Percentiles rank a stretch among this genome's conserved stretches.
phyloP scores from a whole-genome alignment of 2,113 vertebrate species.

The Thunnus thynnus region DNA sequence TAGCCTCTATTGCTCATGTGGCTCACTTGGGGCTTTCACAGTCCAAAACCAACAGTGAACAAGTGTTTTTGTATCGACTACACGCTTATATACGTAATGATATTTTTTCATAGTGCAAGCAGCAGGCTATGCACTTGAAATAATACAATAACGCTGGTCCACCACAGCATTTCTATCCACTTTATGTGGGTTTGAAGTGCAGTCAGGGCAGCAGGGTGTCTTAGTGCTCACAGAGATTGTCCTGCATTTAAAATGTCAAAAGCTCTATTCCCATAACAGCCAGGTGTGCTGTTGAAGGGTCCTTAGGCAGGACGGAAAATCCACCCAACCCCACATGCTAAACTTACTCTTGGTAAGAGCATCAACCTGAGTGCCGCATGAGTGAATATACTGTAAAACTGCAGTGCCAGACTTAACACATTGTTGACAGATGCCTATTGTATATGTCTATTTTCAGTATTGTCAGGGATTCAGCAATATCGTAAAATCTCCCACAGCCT shows the following conservation, averaged over 20 bases:
- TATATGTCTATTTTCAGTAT: background rate
- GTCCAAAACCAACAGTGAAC: slow-evolving; percentile 25
- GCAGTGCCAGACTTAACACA: background rate
- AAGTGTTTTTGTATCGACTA: slow-evolving; percentile 4
- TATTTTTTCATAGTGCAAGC: background rate
- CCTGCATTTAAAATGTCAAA: slow-evolving; percentile 54
- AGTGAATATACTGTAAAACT: slow-evolving; percentile 7
- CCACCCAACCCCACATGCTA: background rate
- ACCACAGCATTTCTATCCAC: slow-evolving; percentile 25
- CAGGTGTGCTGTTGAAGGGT: slow-evolving; percentile 53
- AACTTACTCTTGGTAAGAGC: slow-evolving; percentile 23
- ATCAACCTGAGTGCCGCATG: slow-evolving; percentile 8
- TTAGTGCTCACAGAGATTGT: slow-evolving; percentile 35
- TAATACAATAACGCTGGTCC: slow-evolving; percentile 12
- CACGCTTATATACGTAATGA: slow-evolving; percentile 4
- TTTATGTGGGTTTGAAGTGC: slow-evolving; percentile 41
- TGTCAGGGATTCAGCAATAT: background rate
- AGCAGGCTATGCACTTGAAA: slow-evolving; percentile 10
- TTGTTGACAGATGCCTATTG: background rate
- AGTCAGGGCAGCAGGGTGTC: slow-evolving; percentile 25
- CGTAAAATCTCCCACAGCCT: background rate
- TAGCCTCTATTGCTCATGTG: slow-evolving; percentile 15
- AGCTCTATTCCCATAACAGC: slow-evolving; percentile 1
- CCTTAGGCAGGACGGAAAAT: slow-evolving; percentile 13
- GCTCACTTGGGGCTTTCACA: slow-evolving; percentile 10